A percentile compares a stretch with the other conserved stretches of the same genome.
Evolutionary conservation across 2,888 invertebrate species (phyloP).

Genomic region (Timema cristinae): DNA sequence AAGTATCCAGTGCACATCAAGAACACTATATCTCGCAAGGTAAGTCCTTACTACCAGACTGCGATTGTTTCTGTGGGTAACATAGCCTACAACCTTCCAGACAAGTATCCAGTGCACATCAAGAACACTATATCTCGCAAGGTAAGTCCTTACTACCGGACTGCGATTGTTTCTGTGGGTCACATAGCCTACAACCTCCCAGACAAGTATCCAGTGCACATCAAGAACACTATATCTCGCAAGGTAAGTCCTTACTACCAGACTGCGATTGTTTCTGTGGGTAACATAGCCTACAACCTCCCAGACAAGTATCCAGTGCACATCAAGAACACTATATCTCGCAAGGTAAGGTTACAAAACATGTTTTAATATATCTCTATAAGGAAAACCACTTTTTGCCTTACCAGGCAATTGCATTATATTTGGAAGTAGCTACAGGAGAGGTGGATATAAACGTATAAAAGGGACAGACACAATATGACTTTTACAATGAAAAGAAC

Average conservation of each 20-base stretch:
- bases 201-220: constrained; percentile 80
- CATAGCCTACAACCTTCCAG: constrained; percentile 88
- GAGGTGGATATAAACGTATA: too few relatives aligned
- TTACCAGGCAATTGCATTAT: too few relatives aligned
- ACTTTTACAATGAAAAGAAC: too few relatives aligned
- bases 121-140: constrained; percentile 93
- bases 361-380: too few relatives aligned
- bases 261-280: constrained; percentile 90
- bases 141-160: constrained; percentile 73
- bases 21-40: constrained; percentile 89
- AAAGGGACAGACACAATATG: too few relatives aligned
- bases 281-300: constrained; percentile 90
- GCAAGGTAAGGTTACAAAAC: constrained; percentile 64
- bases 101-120: constrained; percentile 82
- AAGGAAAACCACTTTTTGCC: too few relatives aligned
- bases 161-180: constrained; percentile 90
- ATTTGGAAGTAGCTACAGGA: too few relatives aligned
- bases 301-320: constrained; percentile 85
- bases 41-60: constrained; percentile 74
- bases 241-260: constrained; percentile 76
- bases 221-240: constrained; percentile 91
- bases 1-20: constrained; percentile 87
- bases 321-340: constrained; percentile 91
- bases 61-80: constrained; percentile 93
- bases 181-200: constrained; percentile 93